Percentiles rank a stretch among this genome's conserved stretches.
phyloP scores from a whole-genome alignment of 2,797 vertebrate genomes.

The Vireo griseus region DNA sequence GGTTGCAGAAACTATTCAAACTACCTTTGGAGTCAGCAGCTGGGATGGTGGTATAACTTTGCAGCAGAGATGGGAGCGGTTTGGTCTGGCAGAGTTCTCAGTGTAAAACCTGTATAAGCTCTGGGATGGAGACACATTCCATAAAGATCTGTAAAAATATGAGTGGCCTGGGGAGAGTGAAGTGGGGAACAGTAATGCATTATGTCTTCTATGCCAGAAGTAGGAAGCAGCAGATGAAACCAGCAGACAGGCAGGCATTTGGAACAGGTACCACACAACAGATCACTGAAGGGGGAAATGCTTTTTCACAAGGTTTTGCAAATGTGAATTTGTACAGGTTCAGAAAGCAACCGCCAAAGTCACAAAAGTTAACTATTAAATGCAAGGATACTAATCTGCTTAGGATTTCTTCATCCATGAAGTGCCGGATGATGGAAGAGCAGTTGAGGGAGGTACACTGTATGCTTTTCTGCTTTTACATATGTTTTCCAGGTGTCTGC shows the following conservation, averaged over 20 bases:
- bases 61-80: not conserved
- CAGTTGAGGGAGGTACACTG: not conserved
- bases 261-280: not conserved
- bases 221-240: not conserved
- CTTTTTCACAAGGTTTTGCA: not conserved
- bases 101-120: not conserved
- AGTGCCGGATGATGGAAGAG: not conserved
- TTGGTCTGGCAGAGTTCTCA: not conserved
- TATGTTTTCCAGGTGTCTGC: not conserved
- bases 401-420: not conserved
- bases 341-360: not conserved
- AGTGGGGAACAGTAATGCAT: not conserved
- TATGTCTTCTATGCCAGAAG: not conserved
- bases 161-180: not conserved
- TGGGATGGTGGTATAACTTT: not conserved
- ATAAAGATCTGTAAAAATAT: not conserved
- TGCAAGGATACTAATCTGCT: not conserved
- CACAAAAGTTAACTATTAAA: not conserved
- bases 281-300: not conserved
- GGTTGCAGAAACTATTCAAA: not conserved
- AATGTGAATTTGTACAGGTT: not conserved
- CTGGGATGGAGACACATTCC: rapidly evolving
- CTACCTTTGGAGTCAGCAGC: not conserved
- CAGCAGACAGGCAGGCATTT: not conserved
- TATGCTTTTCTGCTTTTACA: not conserved